Conservation (phyloP, 2,888 invertebrate species). For the Amphipyra berbera region DNA sequence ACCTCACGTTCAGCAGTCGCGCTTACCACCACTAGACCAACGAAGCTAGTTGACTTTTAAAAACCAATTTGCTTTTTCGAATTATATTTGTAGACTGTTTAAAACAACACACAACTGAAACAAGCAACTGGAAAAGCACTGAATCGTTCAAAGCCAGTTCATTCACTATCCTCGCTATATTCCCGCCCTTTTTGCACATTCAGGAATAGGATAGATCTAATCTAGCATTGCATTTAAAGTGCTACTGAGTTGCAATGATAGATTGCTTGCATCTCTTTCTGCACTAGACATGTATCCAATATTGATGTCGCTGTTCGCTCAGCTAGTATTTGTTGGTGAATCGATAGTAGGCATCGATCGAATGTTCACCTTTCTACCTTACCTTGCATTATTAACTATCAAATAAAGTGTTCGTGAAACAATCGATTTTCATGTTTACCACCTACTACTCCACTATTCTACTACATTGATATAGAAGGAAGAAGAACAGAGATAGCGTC, state of each 20-base stretch:
- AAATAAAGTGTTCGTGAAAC: conserved; percentile 18
- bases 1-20: too few relatives aligned
- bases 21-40: too few relatives aligned
- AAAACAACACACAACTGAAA: too few relatives aligned
- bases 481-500: too few relatives aligned
- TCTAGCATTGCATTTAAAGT: conserved; percentile 16
- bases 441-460: neutral
- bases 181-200: conserved; percentile 8
- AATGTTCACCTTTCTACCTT: conserved; percentile 20
- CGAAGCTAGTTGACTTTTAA: too few relatives aligned
- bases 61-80: too few relatives aligned
- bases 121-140: too few relatives aligned
- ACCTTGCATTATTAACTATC: conserved; percentile 41
- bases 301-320: conserved; percentile 7
- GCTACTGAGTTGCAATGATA: conserved; percentile 28
- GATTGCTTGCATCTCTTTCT: conserved; percentile 18
- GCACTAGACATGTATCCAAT: conserved; percentile 12
- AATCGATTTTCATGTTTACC: conserved; percentile 15
- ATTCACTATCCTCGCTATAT: neutral
- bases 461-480: too few relatives aligned
- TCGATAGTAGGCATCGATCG: conserved; percentile 38
- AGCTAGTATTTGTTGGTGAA: conserved; percentile 12
- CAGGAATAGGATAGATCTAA: conserved; percentile 16
- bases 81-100: too few relatives aligned
- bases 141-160: neutral